A percentile compares a stretch with the other conserved stretches of the same genome.
phyloP scores from a whole-genome alignment of 2,888 invertebrate species.

The Yponomeuta sedellus region DNA sequence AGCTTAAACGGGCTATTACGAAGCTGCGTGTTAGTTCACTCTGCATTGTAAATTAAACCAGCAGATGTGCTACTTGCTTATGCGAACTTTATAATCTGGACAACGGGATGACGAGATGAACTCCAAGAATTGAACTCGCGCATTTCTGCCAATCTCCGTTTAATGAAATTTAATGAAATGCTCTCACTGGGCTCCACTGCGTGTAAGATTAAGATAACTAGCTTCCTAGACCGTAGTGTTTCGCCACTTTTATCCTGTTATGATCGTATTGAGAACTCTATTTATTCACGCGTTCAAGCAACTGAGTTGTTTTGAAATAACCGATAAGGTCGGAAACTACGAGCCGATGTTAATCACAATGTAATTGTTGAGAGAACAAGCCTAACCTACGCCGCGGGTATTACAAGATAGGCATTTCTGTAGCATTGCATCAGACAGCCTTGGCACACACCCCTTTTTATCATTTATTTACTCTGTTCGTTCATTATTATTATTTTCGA shows the following conservation, averaged over 20 bases:
- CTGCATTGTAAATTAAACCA: neutral
- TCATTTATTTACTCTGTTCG: too few relatives aligned
- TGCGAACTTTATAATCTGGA: neutral
- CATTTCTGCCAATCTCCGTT: too few relatives aligned
- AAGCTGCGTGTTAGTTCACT: neutral
- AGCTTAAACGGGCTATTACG: neutral
- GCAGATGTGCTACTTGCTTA: neutral
- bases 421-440: neutral
- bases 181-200: too few relatives aligned
- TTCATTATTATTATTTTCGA: too few relatives aligned
- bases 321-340: slow-evolving; percentile 4
- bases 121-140: too few relatives aligned
- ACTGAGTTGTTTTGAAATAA: neutral
- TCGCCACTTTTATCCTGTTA: neutral
- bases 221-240: neutral
- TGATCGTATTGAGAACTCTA: neutral
- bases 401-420: slow-evolving; percentile 3
- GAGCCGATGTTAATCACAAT: slow-evolving; percentile 6
- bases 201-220: neutral
- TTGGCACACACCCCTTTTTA: neutral
- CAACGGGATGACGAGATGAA: too few relatives aligned
- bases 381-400: neutral
- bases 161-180: too few relatives aligned
- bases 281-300: neutral
- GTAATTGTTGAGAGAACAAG: slow-evolving; percentile 4